Conservation (phyloP, 2,888 invertebrate genomes). For the Sinhomidia bicolor region DNA sequence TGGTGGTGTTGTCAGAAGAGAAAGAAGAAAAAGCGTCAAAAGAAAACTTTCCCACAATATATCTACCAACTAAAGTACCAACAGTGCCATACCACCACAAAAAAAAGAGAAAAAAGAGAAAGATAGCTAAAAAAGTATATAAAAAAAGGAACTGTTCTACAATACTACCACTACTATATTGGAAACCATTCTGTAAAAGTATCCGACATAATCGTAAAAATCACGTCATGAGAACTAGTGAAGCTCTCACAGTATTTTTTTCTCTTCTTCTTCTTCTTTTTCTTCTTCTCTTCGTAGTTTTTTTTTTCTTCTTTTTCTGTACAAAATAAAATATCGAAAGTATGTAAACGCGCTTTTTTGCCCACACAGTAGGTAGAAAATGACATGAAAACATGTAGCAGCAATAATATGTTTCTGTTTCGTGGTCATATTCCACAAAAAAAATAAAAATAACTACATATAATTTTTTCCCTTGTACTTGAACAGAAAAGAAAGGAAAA, state of each 20-base stretch:
- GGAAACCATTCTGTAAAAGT: slow-evolving; percentile 54
- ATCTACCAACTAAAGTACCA: background rate
- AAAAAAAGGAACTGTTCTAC: slow-evolving; percentile 5
- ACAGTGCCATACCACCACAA: background rate
- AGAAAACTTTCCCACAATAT: slow-evolving; percentile 47
- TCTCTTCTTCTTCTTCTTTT: no score
- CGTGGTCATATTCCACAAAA: slow-evolving; percentile 2
- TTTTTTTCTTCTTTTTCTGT: background rate
- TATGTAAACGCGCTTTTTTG: no score
- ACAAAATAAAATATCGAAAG: slow-evolving; percentile 14
- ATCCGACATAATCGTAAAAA: slow-evolving; percentile 71
- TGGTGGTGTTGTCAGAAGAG: background rate
- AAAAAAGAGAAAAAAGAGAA: background rate
- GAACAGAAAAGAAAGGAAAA: slow-evolving; percentile 6
- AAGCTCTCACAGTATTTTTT: background rate
- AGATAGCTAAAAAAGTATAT: slow-evolving; percentile 16
- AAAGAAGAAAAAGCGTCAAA: slow-evolving; percentile 30
- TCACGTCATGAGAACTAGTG: slow-evolving; percentile 67
- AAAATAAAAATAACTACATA: no score
- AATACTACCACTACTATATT: slow-evolving; percentile 33
- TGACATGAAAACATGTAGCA: background rate
- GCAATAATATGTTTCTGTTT: slow-evolving; percentile 37
- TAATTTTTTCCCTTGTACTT: slow-evolving; percentile 4
- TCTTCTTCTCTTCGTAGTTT: no score
- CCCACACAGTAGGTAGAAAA: background rate